Conservation (phyloP, 2,888 invertebrate genomes). For the Drosophila rubida region DNA sequence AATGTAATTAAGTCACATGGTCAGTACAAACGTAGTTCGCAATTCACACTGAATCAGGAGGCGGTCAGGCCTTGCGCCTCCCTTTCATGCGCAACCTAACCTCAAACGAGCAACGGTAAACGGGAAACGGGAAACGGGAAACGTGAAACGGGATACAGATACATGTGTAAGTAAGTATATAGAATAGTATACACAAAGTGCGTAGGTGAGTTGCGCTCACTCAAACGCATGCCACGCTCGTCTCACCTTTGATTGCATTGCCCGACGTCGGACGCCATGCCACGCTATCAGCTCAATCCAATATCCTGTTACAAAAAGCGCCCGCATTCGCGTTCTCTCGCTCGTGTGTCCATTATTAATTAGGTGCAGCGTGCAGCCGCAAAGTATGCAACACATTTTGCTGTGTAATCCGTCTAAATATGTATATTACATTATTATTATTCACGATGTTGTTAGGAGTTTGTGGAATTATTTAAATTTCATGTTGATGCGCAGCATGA, state of each 20-base stretch:
- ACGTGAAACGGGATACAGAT: neutral
- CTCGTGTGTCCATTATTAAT: conserved; percentile 39
- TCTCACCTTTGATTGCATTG: conserved; percentile 29
- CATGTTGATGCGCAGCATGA: conserved; percentile 8
- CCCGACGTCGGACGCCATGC: conserved; percentile 11
- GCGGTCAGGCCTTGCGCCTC: neutral
- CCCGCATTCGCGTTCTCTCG: neutral
- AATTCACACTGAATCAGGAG: conserved; percentile 18
- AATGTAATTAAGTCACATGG: conserved; percentile 82
- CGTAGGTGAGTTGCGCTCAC: neutral
- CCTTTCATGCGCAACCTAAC: conserved; percentile 12
- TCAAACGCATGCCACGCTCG: neutral
- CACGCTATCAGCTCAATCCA: conserved; percentile 20
- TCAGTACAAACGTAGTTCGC: conserved; percentile 40
- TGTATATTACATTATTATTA: conserved; percentile 34
- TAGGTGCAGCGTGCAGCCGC: conserved; percentile 18
- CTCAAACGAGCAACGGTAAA: conserved; percentile 27
- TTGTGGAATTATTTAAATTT: conserved; percentile 37
- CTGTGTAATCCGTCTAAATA: conserved; percentile 26
- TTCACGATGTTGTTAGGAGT: conserved; percentile 24
- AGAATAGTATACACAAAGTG: neutral
- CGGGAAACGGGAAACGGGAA: neutral
- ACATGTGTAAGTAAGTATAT: neutral
- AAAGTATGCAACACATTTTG: conserved; percentile 22
- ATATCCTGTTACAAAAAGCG: conserved; percentile 29